phyloP scores from a whole-genome alignment of 2,888 invertebrate species.

The Megaustenia siamemsis region DNA sequence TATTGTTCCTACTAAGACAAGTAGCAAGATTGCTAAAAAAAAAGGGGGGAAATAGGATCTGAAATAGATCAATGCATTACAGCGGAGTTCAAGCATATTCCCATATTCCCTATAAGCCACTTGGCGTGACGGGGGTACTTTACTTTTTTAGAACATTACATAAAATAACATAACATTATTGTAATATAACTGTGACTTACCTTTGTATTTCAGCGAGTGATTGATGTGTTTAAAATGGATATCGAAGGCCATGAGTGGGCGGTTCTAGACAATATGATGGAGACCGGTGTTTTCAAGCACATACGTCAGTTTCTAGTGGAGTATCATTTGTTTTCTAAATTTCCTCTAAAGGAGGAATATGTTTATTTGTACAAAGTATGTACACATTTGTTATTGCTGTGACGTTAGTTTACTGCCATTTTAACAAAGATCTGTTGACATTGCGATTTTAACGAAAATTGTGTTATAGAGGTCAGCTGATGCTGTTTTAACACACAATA shows the following conservation, averaged over 20 bases:
- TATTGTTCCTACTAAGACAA: too few relatives aligned
- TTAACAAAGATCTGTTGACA: neutral
- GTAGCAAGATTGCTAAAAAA: too few relatives aligned
- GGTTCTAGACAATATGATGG: constrained; percentile 46
- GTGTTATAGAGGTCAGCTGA: neutral
- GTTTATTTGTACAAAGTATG: constrained; percentile 39
- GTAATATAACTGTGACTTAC: too few relatives aligned
- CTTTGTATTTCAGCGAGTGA: constrained; percentile 51
- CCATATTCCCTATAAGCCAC: too few relatives aligned
- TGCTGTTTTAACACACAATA: too few relatives aligned
- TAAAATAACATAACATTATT: too few relatives aligned
- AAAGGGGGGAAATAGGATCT: too few relatives aligned
- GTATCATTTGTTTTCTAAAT: constrained; percentile 49
- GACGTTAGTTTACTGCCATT: neutral
- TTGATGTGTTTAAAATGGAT: constrained; percentile 54
- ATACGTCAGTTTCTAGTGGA: constrained; percentile 49
- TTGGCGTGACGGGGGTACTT: too few relatives aligned
- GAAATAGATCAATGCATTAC: too few relatives aligned
- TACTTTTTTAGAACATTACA: too few relatives aligned
- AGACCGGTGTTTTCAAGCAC: constrained; percentile 25
- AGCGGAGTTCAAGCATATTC: too few relatives aligned
- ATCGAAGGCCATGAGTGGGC: constrained; percentile 49
- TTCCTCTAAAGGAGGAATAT: constrained; percentile 43
- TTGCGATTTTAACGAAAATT: neutral
- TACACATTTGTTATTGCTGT: neutral